phyloP scores from a whole-genome alignment of 2,113 vertebrate species.

The Indicator maculatus region DNA sequence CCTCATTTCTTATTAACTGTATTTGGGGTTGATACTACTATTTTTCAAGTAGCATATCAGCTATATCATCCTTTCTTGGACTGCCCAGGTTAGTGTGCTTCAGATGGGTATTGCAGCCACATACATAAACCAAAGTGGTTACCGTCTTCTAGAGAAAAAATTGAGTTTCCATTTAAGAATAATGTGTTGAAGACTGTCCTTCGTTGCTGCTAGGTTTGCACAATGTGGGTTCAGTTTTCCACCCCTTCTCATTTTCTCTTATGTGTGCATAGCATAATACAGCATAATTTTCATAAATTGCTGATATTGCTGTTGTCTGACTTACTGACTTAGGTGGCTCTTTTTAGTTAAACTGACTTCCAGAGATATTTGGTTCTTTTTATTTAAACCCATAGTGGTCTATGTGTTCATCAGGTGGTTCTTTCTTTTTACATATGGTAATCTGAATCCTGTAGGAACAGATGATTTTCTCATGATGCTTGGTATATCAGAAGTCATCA shows the following conservation, averaged over 20 bases:
- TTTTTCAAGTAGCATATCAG: accelerated
- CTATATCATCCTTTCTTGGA: background rate
- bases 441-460: background rate
- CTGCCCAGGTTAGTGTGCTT: background rate
- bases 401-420: background rate
- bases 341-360: background rate
- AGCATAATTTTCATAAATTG: background rate
- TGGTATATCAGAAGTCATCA: background rate
- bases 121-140: background rate
- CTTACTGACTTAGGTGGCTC: background rate
- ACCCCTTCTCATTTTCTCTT: accelerated
- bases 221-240: background rate
- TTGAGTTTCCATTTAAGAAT: background rate
- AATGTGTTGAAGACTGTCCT: background rate
- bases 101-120: background rate
- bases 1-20: background rate
- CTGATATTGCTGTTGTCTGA: background rate
- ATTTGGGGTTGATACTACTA: background rate
- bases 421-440: background rate
- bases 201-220: background rate
- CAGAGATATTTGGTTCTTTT: background rate
- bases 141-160: background rate
- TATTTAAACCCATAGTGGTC: background rate
- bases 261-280: background rate
- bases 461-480: background rate